Percentiles rank a stretch among this genome's conserved stretches.
These are phyloP conservation scores for Caretta caretta DNA, from an alignment of 2,113 vertebrate genomes.

Conservation along the genomic window DNA sequence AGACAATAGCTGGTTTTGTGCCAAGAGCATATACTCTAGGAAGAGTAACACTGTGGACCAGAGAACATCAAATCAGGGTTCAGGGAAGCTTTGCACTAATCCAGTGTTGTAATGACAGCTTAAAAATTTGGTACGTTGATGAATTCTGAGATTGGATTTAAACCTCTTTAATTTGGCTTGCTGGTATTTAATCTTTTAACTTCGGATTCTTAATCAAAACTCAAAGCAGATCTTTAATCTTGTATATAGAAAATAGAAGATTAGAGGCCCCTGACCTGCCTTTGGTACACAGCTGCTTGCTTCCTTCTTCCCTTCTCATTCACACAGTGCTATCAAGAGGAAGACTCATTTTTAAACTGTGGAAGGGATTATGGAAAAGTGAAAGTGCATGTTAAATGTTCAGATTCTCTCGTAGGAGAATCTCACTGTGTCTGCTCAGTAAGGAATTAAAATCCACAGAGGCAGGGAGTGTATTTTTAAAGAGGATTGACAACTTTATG, in stretches of 20 bases:
- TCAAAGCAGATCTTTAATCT: constrained; percentile 90
- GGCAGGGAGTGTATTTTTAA: rapidly evolving
- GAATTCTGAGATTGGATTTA: constrained; percentile 91
- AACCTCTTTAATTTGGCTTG: constrained; percentile 93
- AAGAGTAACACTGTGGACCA: constrained; percentile 22
- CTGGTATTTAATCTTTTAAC: constrained; percentile 91
- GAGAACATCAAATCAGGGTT: constrained; percentile 76
- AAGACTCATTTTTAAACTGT: background rate
- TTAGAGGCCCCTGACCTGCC: constrained; percentile 82
- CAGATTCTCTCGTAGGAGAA: background rate
- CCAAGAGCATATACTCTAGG: constrained; percentile 10
- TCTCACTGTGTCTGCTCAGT: background rate
- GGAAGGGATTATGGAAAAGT: background rate
- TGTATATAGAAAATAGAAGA: constrained; percentile 82
- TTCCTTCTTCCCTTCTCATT: constrained; percentile 12
- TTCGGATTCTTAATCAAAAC: constrained; percentile 93
- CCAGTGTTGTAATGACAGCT: constrained; percentile 86
- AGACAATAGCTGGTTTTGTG: constrained; percentile 49
- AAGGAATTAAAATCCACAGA: background rate
- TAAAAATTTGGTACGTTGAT: constrained; percentile 87
- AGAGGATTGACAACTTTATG: rapidly evolving
- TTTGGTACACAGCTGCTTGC: constrained; percentile 75
- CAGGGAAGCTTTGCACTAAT: constrained; percentile 84
- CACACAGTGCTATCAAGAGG: background rate
- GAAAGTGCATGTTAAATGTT: background rate